A percentile compares a stretch with the other conserved stretches of the same genome.
Evolutionary conservation across 2,113 vertebrate species (phyloP).

Genomic region (Morone saxatilis): DNA sequence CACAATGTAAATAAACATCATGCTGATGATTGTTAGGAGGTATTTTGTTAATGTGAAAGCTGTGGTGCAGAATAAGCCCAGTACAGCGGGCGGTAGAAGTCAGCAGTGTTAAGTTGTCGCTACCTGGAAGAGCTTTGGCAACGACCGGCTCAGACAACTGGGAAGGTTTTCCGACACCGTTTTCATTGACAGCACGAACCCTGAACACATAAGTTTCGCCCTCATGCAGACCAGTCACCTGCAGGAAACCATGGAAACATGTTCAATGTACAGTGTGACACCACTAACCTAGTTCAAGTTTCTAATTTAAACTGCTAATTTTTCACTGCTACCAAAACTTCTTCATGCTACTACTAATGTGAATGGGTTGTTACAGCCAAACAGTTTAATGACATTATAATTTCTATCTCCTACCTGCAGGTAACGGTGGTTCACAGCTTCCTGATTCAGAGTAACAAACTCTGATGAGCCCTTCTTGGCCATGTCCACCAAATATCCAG

Average conservation of each 20-base stretch:
- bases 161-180: slow-evolving; percentile 89
- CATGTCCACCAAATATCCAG: slow-evolving; percentile 93
- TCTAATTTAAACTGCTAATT: neutral
- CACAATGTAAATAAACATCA: neutral
- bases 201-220: slow-evolving; percentile 93
- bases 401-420: slow-evolving; percentile 86
- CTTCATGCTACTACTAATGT: neutral
- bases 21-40: neutral
- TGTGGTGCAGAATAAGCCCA: neutral
- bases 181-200: slow-evolving; percentile 89
- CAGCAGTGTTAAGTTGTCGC: neutral
- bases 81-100: neutral
- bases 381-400: neutral
- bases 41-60: neutral
- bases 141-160: slow-evolving; percentile 90
- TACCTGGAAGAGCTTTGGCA: slow-evolving; percentile 90
- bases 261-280: neutral
- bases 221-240: slow-evolving; percentile 89
- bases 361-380: neutral
- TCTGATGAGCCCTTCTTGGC: slow-evolving; percentile 88
- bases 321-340: neutral
- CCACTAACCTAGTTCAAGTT: neutral
- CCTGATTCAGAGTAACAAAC: slow-evolving; percentile 87
- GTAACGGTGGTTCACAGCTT: slow-evolving; percentile 84
- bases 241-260: neutral